These are phyloP conservation scores for Ursus arctos DNA, from an alignment of 2,113 vertebrate species.

Conservation along the genomic window DNA sequence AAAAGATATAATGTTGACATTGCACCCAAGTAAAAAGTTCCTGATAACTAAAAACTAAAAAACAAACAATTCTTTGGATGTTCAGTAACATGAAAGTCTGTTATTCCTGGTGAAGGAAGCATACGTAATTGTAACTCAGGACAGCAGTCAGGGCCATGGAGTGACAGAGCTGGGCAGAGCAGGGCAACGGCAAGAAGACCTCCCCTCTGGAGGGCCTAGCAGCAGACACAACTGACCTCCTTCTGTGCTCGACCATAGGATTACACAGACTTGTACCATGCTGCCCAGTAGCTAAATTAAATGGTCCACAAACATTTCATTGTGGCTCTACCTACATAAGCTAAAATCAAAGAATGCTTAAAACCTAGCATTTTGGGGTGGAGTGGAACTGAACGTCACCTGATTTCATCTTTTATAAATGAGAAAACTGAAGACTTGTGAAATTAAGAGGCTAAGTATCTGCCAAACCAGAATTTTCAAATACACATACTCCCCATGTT, in stretches of 20 bases:
- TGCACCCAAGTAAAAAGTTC: not conserved
- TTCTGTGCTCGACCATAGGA: not conserved
- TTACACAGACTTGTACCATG: not conserved
- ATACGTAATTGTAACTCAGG: not conserved
- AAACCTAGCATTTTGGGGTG: not conserved
- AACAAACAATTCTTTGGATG: not conserved
- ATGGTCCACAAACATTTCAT: fast-evolving
- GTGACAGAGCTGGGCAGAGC: not conserved
- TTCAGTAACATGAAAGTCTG: not conserved
- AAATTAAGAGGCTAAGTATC: not conserved
- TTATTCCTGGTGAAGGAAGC: not conserved
- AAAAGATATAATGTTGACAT: not conserved
- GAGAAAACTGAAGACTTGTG: not conserved
- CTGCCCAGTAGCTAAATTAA: not conserved
- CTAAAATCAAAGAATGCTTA: not conserved
- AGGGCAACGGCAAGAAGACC: not conserved
- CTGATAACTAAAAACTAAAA: not conserved
- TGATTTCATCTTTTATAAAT: not conserved
- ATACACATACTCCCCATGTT: not conserved
- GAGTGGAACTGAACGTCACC: not conserved
- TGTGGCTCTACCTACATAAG: not conserved
- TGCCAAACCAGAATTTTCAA: not conserved
- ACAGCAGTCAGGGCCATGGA: not conserved
- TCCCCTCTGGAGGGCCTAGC: fast-evolving
- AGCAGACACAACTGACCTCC: not conserved